Conservation (phyloP, 2,888 invertebrate genomes). For the Archips xylosteana region DNA sequence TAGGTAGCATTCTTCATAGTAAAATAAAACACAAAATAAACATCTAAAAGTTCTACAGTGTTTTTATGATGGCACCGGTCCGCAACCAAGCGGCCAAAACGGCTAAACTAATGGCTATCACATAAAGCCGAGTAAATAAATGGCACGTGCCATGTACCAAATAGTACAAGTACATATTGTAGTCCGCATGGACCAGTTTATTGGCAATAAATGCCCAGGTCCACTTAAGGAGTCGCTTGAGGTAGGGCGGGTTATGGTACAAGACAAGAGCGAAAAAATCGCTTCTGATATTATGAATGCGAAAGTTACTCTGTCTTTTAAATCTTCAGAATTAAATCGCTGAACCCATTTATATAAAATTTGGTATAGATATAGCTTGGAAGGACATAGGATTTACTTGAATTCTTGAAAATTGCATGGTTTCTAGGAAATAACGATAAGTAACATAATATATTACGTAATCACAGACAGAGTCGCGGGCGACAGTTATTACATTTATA, state of each 20-base stretch:
- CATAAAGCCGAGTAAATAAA: not conserved
- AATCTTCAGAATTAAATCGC: no score
- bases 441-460: no score
- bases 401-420: no score
- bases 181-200: conserved; percentile 65
- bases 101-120: not conserved
- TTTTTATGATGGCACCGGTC: not conserved
- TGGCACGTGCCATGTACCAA: conserved; percentile 10
- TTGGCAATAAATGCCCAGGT: conserved; percentile 73
- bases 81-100: not conserved
- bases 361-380: no score
- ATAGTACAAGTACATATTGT: conserved; percentile 19
- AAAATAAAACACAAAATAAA: not conserved
- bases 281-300: not conserved
- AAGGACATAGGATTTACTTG: no score
- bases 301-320: not conserved
- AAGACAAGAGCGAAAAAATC: conserved; percentile 36
- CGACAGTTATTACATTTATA: no score
- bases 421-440: no score
- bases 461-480: no score
- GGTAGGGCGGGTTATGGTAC: conserved; percentile 46
- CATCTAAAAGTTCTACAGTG: not conserved
- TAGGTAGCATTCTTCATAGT: no score
- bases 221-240: conserved; percentile 70
- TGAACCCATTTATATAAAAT: no score